A percentile compares a stretch with the other conserved stretches of the same genome.
These are phyloP conservation scores for Onchidella celtica DNA, from an alignment of 2,888 invertebrate genomes.

Conservation along the genomic window DNA sequence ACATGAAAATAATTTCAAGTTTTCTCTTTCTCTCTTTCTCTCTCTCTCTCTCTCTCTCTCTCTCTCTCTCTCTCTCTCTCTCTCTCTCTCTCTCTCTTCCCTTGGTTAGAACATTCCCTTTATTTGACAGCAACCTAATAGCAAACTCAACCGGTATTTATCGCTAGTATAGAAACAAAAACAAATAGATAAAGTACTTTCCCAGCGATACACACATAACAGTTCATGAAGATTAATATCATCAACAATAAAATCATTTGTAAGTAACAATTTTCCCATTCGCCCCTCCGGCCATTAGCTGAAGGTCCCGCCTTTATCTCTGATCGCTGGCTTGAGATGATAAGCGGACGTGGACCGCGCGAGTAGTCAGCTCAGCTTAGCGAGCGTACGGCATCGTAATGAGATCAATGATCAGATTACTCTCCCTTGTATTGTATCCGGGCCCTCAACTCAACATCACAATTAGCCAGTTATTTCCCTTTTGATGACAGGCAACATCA, in stretches of 20 bases:
- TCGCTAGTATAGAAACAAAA: neutral
- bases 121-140: too few species aligned
- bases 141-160: too few species aligned
- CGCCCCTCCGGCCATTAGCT: neutral
- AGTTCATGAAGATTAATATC: too few species aligned
- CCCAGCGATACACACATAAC: too few species aligned
- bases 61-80: conserved; percentile 26
- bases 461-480: conserved; percentile 36
- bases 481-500: neutral
- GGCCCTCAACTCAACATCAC: conserved; percentile 26
- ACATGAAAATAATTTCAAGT: neutral
- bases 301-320: neutral
- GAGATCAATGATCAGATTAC: conserved; percentile 51
- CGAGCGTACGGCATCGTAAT: conserved; percentile 40
- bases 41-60: conserved; percentile 12
- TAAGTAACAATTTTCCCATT: conserved; percentile 2
- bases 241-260: neutral
- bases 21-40: conserved; percentile 11
- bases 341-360: neutral
- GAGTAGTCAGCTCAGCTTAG: neutral
- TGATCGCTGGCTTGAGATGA: neutral
- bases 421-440: conserved; percentile 10
- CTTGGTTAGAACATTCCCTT: too few species aligned
- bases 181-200: too few species aligned
- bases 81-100: neutral